Conservation (phyloP, 2,113 vertebrate species). For the Charina bottae region DNA sequence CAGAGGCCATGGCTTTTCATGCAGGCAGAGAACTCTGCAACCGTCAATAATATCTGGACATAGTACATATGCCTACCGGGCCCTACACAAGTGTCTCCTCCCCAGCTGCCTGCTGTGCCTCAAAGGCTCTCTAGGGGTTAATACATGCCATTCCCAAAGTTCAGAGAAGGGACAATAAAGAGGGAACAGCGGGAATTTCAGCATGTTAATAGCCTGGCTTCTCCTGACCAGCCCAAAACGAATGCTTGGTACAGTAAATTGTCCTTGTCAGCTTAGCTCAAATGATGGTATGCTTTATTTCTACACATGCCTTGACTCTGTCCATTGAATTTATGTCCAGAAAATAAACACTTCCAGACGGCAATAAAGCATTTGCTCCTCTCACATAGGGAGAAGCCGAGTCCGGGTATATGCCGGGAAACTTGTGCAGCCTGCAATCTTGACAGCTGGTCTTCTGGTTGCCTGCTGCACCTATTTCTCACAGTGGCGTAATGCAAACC, state of each 20-base stretch:
- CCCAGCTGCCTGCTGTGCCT: conserved; percentile 26
- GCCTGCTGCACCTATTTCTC: conserved; percentile 41
- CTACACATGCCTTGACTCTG: conserved; percentile 86
- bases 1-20: conserved; percentile 29
- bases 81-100: conserved; percentile 54
- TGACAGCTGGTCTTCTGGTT: conserved; percentile 4
- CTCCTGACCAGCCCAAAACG: conserved; percentile 79
- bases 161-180: conserved; percentile 79
- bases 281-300: conserved; percentile 87
- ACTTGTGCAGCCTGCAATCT: conserved; percentile 57
- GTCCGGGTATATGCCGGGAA: conserved; percentile 52
- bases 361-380: conserved; percentile 80
- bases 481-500: background rate
- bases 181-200: conserved; percentile 76
- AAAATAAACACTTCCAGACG: conserved; percentile 87
- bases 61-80: conserved; percentile 36
- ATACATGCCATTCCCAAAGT: conserved; percentile 77
- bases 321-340: conserved; percentile 85
- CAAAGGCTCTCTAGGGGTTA: conserved; percentile 73
- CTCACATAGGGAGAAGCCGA: conserved; percentile 69
- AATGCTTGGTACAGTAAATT: conserved; percentile 84
- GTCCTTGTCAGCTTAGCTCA: conserved; percentile 85
- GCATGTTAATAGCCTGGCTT: conserved; percentile 80
- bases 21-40: background rate
- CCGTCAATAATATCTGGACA: conserved; percentile 39